phyloP scores from a whole-genome alignment of 1,140 invertebrate genomes.

The Goniozus legneri region DNA sequence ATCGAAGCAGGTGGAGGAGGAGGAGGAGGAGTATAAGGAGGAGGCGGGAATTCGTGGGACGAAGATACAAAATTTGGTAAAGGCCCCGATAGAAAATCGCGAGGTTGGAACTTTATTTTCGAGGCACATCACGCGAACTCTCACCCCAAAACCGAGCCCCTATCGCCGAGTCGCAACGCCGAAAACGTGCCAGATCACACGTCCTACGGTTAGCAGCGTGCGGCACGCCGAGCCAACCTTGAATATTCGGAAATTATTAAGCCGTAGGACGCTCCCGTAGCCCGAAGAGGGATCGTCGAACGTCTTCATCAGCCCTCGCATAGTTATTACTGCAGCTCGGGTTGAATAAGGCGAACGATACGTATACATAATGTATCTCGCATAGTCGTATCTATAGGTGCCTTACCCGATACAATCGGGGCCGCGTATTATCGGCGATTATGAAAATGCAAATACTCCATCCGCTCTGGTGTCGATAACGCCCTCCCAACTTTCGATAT shows the following conservation, averaged over 20 bases:
- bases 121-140: constrained; percentile 37
- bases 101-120: constrained; percentile 47
- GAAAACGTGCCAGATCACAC: constrained; percentile 37
- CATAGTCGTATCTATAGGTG: too few species aligned
- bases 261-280: constrained; percentile 11
- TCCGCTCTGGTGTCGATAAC: too few species aligned
- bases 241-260: constrained; percentile 32
- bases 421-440: too few species aligned
- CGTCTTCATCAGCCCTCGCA: constrained; percentile 7
- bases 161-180: constrained; percentile 6
- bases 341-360: too few species aligned
- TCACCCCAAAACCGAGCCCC: background rate
- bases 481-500: too few species aligned
- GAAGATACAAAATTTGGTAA: constrained; percentile 44
- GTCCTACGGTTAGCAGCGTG: constrained; percentile 22
- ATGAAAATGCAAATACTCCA: too few species aligned
- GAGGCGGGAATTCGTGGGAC: constrained; percentile 23
- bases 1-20: background rate
- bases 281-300: constrained; percentile 10
- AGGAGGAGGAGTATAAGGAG: constrained; percentile 8
- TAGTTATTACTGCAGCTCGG: too few species aligned
- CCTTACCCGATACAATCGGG: too few species aligned
- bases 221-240: constrained; percentile 18
- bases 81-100: too few species aligned
- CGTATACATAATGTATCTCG: too few species aligned